phyloP scores from a whole-genome alignment of 2,888 invertebrate genomes.

The Marronus borbonicus region DNA sequence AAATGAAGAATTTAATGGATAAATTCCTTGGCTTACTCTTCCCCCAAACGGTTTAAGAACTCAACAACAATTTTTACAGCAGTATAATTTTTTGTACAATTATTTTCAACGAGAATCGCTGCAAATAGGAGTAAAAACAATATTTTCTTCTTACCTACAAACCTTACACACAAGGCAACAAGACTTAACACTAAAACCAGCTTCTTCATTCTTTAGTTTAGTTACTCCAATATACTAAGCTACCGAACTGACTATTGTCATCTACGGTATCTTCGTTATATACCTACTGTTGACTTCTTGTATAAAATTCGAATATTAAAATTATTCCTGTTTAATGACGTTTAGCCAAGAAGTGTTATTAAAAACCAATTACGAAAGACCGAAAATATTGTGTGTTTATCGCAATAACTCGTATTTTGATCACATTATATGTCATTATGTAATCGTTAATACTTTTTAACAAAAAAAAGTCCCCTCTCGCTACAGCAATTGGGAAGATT shows the following conservation, averaged over 20 bases:
- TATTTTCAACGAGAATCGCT: too few relatives aligned
- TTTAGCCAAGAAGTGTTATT: slow-evolving; percentile 5
- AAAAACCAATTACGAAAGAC: slow-evolving; percentile 32
- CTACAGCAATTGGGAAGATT: too few relatives aligned
- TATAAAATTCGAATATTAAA: background rate
- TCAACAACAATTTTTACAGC: too few relatives aligned
- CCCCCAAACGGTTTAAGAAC: too few relatives aligned
- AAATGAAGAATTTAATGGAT: too few relatives aligned
- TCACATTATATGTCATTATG: too few relatives aligned
- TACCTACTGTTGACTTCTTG: background rate
- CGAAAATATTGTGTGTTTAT: slow-evolving; percentile 9
- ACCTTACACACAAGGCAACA: background rate
- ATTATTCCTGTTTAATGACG: background rate
- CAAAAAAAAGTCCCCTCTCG: too few relatives aligned
- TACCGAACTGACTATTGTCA: background rate
- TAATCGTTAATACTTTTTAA: too few relatives aligned
- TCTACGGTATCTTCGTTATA: background rate
- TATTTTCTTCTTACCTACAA: too few relatives aligned
- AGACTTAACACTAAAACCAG: background rate
- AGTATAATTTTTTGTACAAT: too few relatives aligned
- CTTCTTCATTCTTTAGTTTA: slow-evolving; percentile 8
- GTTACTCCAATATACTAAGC: background rate
- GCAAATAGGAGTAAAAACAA: too few relatives aligned
- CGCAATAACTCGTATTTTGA: background rate
- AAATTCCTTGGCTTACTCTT: too few relatives aligned